A percentile compares a stretch with the other conserved stretches of the same genome.
phyloP scores from a whole-genome alignment of 2,113 vertebrate genomes.

The Danio rerio region GRCz12tu NC_133187.1:37578001-37578500 shows the following conservation, averaged over 20 bases:
- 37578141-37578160: slow-evolving; percentile 59
- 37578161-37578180: slow-evolving; percentile 34
- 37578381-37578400: slow-evolving; percentile 13
- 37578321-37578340: slow-evolving; percentile 47
- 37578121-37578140: slow-evolving; percentile 18
- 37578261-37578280: slow-evolving; percentile 99
- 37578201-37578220: not conserved
- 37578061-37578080: slow-evolving; percentile 26
- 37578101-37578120: slow-evolving; percentile 49
- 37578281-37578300: slow-evolving; percentile 97
- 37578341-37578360: not conserved
- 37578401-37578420: slow-evolving; percentile 13
- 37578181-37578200: slow-evolving; percentile 42
- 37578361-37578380: slow-evolving; percentile 31
- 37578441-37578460: slow-evolving; percentile 31
- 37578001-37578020: slow-evolving; percentile 20
- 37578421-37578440: not conserved
- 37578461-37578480: slow-evolving; percentile 42
- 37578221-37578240: slow-evolving; percentile 36
- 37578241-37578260: slow-evolving; percentile 87
- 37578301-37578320: slow-evolving; percentile 97
- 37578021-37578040: slow-evolving; percentile 32
- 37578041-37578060: slow-evolving; percentile 41
- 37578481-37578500: slow-evolving; percentile 28
- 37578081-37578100: slow-evolving; percentile 32